Base-by-base conservation (phyloP, 2,113 vertebrate genomes). In the Asarcornis scutulata region DNA sequence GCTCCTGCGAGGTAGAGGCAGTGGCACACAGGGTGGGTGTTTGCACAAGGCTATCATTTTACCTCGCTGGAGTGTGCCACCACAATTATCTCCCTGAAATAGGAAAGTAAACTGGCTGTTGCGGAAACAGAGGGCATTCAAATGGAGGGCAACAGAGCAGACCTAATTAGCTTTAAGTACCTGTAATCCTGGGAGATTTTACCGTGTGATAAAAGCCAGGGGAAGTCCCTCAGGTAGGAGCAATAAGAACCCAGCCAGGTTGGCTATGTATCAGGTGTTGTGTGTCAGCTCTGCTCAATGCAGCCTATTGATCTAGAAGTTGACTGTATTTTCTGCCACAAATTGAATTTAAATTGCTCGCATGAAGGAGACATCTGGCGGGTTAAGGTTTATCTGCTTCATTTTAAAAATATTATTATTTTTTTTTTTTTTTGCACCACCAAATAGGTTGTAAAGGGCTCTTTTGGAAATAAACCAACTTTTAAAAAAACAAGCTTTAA, bases 121-220 rank as follows among this genome's bases (percentile, higher is more conserved):
- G 97, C 92, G 78, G 96, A 98, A 98, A 97, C 97, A 98, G 95
- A 97, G 96, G 91, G 93, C 78, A 23, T 95, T 97, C 95, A 85
- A 87, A 96, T 82, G 97, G 98, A 98, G 99, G 98, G 98, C 99
- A 99, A 98, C 97, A 97, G 98, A 99, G 98, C 98, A 98, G 97
- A 98, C 97, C 98, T 99, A 99, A 99, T 99, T 98, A 99, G 97
- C 97, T 96, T 96, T 98, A 99, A 99, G 98, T 99, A 99, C 99
- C 99, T 98, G 98, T 99, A 99, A 99, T 99, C 99, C 98, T 98
- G 95, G 93, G 98, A 99, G 98, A 99, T 98, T 97, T 55, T 96
- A 97, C 97, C 98, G 96, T 52, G 58, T 80, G 98, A 98, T 99
- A 98, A 98, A 98, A 98, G 98, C 97, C 68, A 95, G 94, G 88